Evolutionary conservation across 2,888 invertebrate species (phyloP), one percentile per base, ranked within the genome.

Genomic region (Andrena hattorfiana): DNA sequence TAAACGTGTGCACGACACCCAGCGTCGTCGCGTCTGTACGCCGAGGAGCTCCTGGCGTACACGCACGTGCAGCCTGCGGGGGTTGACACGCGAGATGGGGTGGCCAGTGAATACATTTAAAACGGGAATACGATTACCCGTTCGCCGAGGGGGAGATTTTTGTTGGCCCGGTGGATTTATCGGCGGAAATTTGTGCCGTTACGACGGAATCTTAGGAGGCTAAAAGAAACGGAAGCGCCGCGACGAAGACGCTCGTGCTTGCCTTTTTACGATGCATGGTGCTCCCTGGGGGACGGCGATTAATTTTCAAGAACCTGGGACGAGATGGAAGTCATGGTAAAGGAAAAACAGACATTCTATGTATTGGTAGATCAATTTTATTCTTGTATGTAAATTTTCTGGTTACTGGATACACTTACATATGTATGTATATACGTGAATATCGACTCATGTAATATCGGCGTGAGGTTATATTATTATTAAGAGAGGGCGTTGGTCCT

Each of bases 41-140:
- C 74, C 67, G 56, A 68, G 64, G 70, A 85, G 73, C 51, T 51
- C 49, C 51, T 30, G 42, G 42, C 49, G 67, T 51, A 77, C 20
- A 81, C 56, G 59, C 49, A 56, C 49, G 16, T 56, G 48, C 2
- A 48, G 60, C 42, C 20, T 51, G 48, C 4, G 49, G 56, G 63
- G 63, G 64, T 63, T 32, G 59, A 49, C 28, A 23, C 35, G 70
- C 48, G 28, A 28, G 51, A 23, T 49, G 64, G 78, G 69, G 71
- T 13, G 54, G 89, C 87, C 83, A 89, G 88, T 85, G 91, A 92
- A 92, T 93, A 93, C 90, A 91, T 92, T 92, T 91, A 89, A 90
- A 92, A 89, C 90, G 91, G 89, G 91, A 92, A 92, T 92, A 91
- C 91, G 92, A 93, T 93, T 92, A 92, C 87, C 79, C 84, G 30